Base-by-base conservation (phyloP, 2,113 vertebrate genomes). In the Anguilla rostrata region DNA sequence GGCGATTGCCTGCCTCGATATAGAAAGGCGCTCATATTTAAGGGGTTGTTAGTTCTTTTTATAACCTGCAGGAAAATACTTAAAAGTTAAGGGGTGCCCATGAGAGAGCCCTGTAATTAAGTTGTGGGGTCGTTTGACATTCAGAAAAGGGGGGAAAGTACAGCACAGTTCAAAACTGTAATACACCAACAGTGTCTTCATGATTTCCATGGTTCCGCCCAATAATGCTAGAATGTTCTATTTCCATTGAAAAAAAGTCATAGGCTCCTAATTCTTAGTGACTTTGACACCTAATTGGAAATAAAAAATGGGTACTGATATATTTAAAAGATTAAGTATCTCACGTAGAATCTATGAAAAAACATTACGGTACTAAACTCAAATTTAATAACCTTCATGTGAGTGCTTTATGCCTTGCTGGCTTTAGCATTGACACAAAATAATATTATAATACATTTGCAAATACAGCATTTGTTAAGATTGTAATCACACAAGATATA, bases 11-110 rank as follows among this genome's bases (percentile, higher is more conserved):
- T 53, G 41, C 43, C 41, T 22, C 11, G 20, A 49, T 82, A 82
- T 82, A 39, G 46, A 82, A n/a, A 49, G 81, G 22, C 39, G 18
- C 46, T 82, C 8, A 26, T 0, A 20, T 49, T 22, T 29, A 49
- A 82, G 7, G 71, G 71, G 26, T 75, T 29, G 26, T n/a, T 75
- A 11, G 7, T 75, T 75, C 71, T 75, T 75, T 75, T 75, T 75
- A 75, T 75, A 75, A n/a, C 71, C 71, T 75, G 1, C 11, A n/a
- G 71, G 26, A 29, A 75, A n/a, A 75, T n/a, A 75, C 71, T 75
- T 75, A 75, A 75, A 75, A 34, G 71, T 75, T 75, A 75, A 75
- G 71, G 71, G 71, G 71, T 34, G 26, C 71, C 71, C 71, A 75
- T 9, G 26, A 75, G 29, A 34, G 1, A n/a, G 71, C 71, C 11